These are phyloP conservation scores for Hexactinellida sp. DNA, from an alignment of 37 sponge, comb jelly and placozoan species.

Conservation along the genomic window DNA sequence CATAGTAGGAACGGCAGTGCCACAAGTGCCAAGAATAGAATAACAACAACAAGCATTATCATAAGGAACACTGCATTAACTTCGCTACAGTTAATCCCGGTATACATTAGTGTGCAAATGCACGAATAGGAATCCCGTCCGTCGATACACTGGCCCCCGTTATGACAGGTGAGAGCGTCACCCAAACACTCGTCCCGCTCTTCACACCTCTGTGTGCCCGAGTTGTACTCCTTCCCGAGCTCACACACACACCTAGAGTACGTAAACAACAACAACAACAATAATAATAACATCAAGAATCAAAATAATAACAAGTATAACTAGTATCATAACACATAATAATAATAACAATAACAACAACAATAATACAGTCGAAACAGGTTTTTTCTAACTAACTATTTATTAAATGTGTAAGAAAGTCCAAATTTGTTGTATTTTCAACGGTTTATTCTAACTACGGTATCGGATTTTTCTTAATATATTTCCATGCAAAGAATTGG, in stretches of 20 bases:
- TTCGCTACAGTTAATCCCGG: not conserved
- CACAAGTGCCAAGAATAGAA: not conserved
- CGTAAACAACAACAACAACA: too few relatives aligned
- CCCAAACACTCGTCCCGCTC: not conserved
- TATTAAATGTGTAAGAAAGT: too few relatives aligned
- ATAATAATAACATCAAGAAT: too few relatives aligned
- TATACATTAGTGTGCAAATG: not conserved
- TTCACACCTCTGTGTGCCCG: not conserved
- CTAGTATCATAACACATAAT: too few relatives aligned
- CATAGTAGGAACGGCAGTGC: not conserved
- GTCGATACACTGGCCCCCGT: not conserved
- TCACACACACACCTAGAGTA: not conserved
- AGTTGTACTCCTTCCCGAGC: not conserved
- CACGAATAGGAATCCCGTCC: not conserved
- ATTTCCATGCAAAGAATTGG: too few relatives aligned
- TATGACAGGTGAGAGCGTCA: not conserved
- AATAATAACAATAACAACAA: too few relatives aligned
- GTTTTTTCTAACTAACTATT: too few relatives aligned
- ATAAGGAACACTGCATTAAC: not conserved
- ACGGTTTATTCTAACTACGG: too few relatives aligned
- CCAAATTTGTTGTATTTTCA: too few relatives aligned
- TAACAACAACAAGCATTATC: not conserved
- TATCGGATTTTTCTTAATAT: too few relatives aligned
- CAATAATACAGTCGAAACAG: too few relatives aligned
- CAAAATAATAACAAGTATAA: too few relatives aligned